phyloP scores from a whole-genome alignment of 2,888 invertebrate species.

The Aphodius granarius region DNA sequence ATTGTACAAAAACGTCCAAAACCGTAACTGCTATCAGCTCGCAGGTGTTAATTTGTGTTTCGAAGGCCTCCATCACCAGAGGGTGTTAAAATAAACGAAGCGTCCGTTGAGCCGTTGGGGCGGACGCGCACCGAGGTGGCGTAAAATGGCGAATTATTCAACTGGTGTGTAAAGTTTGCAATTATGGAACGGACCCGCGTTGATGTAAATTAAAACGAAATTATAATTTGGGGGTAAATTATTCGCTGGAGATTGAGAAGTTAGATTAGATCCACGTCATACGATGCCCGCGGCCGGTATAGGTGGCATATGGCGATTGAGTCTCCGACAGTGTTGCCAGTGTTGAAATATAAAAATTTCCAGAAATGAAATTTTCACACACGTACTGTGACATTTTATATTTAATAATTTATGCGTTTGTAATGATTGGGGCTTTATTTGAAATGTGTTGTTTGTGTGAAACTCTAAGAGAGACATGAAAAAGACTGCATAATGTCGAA shows the following conservation, averaged over 20 bases:
- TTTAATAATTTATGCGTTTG: too few species aligned
- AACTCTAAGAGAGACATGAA: too few species aligned
- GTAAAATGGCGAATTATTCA: constrained; percentile 33
- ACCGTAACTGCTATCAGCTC: background rate
- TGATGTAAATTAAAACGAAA: constrained; percentile 28
- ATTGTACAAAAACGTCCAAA: background rate
- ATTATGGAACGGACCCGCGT: constrained; percentile 19
- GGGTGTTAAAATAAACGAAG: background rate
- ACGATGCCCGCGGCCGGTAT: constrained; percentile 1
- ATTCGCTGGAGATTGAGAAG: constrained; percentile 23
- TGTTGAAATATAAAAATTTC: too few species aligned
- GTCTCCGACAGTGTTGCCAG: too few species aligned
- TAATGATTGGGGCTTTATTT: too few species aligned
- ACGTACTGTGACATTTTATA: too few species aligned
- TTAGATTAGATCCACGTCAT: constrained; percentile 28
- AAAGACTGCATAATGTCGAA: too few species aligned
- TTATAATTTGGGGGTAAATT: constrained; percentile 30
- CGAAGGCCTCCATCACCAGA: background rate
- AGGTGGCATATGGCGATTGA: background rate
- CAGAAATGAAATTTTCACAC: too few species aligned
- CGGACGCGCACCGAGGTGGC: constrained; percentile 12
- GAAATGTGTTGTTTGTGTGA: too few species aligned
- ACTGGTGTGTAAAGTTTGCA: constrained; percentile 30
- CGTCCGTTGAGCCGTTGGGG: background rate
- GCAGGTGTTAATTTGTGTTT: background rate